A percentile compares a stretch with the other conserved stretches of the same genome.
phyloP scores from a whole-genome alignment of 2,113 vertebrate species.

The human (Homo sapiens) region DNA sequence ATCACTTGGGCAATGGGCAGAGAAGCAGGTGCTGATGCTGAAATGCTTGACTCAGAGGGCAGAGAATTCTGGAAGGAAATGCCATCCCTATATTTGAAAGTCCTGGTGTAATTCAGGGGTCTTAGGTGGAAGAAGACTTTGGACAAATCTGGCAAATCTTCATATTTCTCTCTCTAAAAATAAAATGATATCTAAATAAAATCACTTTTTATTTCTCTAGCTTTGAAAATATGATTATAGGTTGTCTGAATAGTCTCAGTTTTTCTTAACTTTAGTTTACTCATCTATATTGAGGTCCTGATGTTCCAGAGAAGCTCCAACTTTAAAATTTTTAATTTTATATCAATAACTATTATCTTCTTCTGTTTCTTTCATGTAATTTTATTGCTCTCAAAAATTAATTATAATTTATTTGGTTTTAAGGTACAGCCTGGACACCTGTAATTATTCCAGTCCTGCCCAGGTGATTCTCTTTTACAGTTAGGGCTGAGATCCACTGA shows the following conservation, averaged over 20 bases:
- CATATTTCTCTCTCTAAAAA: not conserved
- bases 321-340: not conserved
- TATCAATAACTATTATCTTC: not conserved
- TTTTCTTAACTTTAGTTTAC: not conserved
- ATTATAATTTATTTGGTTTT: not conserved
- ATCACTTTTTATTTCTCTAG: not conserved
- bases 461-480: not conserved
- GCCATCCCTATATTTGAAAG: accelerated
- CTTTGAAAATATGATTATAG: not conserved
- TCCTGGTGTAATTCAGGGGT: not conserved
- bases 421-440: not conserved
- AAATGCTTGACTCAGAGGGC: not conserved
- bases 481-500: not conserved
- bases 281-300: not conserved
- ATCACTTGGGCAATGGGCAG: not conserved
- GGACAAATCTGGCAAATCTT: not conserved
- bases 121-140: not conserved
- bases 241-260: not conserved
- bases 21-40: no score
- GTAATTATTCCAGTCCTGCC: not conserved
- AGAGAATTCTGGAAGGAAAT: not conserved
- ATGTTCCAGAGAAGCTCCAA: not conserved
- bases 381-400: not conserved
- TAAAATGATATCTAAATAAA: not conserved
- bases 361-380: not conserved